These are phyloP conservation scores for Stomatorhinus ivindoensis DNA, from an alignment of 2,113 vertebrate genomes.

Conservation along the genomic window DNA sequence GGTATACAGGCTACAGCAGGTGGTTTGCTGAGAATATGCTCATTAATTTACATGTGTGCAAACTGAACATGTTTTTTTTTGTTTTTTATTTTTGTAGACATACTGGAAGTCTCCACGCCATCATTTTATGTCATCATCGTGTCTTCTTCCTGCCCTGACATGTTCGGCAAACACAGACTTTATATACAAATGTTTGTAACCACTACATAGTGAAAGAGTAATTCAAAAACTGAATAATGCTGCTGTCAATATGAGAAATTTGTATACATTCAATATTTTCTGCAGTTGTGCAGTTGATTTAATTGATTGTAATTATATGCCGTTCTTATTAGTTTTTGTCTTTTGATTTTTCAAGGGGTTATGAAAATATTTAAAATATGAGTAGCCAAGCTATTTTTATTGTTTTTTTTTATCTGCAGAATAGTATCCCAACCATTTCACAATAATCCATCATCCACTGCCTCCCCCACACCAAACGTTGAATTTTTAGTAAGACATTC, in stretches of 20 bases:
- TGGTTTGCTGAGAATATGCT: neutral
- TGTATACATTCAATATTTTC: neutral
- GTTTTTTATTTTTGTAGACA: neutral
- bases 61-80: neutral
- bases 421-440: neutral
- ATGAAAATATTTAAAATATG: neutral
- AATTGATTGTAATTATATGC: neutral
- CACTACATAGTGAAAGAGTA: neutral
- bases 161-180: neutral
- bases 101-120: neutral
- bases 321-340: neutral
- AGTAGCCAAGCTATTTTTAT: neutral
- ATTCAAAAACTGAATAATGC: neutral
- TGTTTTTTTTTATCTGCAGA: neutral
- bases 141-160: neutral
- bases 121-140: neutral
- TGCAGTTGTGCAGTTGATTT: neutral
- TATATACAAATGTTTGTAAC: neutral
- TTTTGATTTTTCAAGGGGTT: neutral
- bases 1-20: neutral
- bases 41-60: neutral
- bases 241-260: neutral
- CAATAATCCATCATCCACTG: neutral
- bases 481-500: neutral
- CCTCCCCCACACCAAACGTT: neutral